Percentiles rank a stretch among this genome's conserved stretches.
These are phyloP conservation scores for Zophobas morio DNA, from an alignment of 1,140 invertebrate species.

Conservation along the genomic window DNA sequence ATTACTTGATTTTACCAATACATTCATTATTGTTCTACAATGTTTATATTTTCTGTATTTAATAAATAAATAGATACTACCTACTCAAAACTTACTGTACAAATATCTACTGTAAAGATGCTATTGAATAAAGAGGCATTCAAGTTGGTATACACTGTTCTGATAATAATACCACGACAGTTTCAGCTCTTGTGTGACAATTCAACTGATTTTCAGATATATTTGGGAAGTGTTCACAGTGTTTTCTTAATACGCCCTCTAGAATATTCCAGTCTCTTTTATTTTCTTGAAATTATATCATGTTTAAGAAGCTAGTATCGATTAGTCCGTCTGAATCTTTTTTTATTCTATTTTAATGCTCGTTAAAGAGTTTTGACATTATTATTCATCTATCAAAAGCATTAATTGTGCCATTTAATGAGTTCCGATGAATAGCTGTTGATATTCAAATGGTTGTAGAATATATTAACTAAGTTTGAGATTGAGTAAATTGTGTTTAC, in stretches of 20 bases:
- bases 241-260: slow-evolving; percentile 1
- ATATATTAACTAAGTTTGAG: slow-evolving; percentile 22
- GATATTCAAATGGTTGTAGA: slow-evolving; percentile 30
- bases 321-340: slow-evolving; percentile 21
- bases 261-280: slow-evolving; percentile 34
- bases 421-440: slow-evolving; percentile 28
- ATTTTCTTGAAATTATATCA: slow-evolving; percentile 15
- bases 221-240: slow-evolving; percentile 13
- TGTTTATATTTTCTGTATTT: no score
- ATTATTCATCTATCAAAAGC: slow-evolving; percentile 19
- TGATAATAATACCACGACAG: slow-evolving; percentile 1
- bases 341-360: slow-evolving; percentile 35
- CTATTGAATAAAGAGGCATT: slow-evolving; percentile 14
- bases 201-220: slow-evolving; percentile 8
- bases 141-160: background rate
- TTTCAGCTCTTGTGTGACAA: background rate
- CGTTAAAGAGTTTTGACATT: slow-evolving; percentile 24
- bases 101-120: background rate
- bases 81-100: no score
- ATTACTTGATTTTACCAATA: no score
- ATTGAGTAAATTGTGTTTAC: slow-evolving; percentile 34
- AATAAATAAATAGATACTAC: no score
- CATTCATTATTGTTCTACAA: no score
- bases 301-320: slow-evolving; percentile 12
- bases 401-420: slow-evolving; percentile 27